A percentile compares a stretch with the other conserved stretches of the same genome.
Conservation (phyloP, 2,888 invertebrate species). For the Apodemia zela region DNA sequence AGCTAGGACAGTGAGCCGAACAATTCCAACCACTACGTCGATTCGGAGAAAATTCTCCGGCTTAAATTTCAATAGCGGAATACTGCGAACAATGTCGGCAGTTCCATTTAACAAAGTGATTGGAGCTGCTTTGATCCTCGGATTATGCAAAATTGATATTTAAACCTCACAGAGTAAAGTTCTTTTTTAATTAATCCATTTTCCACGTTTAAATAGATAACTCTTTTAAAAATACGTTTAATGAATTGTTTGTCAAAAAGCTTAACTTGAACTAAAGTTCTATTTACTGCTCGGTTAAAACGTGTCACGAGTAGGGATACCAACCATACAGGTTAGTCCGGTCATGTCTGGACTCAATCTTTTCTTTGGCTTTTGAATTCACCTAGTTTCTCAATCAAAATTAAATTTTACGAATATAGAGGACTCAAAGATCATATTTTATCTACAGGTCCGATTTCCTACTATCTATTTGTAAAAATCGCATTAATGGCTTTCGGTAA, state of each 20-base stretch:
- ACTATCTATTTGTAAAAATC: no score
- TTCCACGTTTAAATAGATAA: background rate
- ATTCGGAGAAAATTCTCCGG: slow-evolving; percentile 66
- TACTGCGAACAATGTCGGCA: slow-evolving; percentile 61
- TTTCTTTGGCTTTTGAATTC: no score
- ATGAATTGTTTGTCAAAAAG: background rate
- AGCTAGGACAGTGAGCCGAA: slow-evolving; percentile 49
- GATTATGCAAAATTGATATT: slow-evolving; percentile 35
- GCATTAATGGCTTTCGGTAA: no score
- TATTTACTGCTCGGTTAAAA: no score
- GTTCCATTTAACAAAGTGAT: slow-evolving; percentile 72
- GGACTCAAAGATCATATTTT: no score
- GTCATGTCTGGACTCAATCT: no score
- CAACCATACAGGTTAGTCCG: no score
- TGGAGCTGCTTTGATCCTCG: slow-evolving; percentile 66
- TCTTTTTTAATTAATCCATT: background rate
- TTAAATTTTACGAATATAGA: no score
- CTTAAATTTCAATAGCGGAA: slow-evolving; percentile 75
- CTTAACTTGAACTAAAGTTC: background rate
- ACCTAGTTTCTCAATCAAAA: no score
- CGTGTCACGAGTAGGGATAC: no score
- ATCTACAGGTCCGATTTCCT: no score
- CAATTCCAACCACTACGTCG: slow-evolving; percentile 46
- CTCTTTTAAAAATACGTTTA: background rate
- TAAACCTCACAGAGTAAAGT: slow-evolving; percentile 23